Conservation (phyloP, 2,113 vertebrate species). For the Lichenostomus cassidix region DNA sequence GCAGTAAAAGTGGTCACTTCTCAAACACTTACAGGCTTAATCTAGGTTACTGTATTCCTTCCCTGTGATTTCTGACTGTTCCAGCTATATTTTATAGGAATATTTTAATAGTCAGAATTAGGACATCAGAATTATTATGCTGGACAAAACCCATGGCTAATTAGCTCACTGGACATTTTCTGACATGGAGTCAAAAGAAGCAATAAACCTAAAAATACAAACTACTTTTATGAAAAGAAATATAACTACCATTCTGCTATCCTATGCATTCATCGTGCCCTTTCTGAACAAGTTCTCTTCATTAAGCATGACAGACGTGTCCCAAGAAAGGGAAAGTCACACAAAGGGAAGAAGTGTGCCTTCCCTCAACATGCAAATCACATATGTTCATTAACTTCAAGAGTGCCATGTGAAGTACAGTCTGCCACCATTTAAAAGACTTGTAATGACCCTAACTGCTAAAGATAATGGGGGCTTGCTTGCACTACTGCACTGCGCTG, state of each 20-base stretch:
- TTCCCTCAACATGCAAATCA: constrained; percentile 67
- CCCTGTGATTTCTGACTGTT: background rate
- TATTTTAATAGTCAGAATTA: background rate
- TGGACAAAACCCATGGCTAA: background rate
- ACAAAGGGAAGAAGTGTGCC: constrained; percentile 70
- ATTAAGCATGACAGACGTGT: constrained; percentile 62
- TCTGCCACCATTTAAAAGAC: constrained; percentile 56
- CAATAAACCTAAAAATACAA: background rate
- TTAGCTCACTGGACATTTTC: background rate
- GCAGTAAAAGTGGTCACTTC: background rate
- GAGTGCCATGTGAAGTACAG: constrained; percentile 61
- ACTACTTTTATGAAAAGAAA: background rate
- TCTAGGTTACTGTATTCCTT: background rate
- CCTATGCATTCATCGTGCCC: background rate
- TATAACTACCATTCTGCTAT: background rate
- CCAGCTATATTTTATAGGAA: background rate
- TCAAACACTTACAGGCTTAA: background rate
- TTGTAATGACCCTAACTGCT: constrained; percentile 55
- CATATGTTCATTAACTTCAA: constrained; percentile 72
- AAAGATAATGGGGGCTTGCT: constrained; percentile 27
- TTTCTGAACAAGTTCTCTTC: constrained; percentile 26
- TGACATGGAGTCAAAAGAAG: background rate
- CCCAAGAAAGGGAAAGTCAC: constrained; percentile 51
- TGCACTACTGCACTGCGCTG: background rate
- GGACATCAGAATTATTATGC: background rate